Evolutionary conservation across 2,888 invertebrate species (phyloP).

Genomic region (Sialis lutaria): DNA sequence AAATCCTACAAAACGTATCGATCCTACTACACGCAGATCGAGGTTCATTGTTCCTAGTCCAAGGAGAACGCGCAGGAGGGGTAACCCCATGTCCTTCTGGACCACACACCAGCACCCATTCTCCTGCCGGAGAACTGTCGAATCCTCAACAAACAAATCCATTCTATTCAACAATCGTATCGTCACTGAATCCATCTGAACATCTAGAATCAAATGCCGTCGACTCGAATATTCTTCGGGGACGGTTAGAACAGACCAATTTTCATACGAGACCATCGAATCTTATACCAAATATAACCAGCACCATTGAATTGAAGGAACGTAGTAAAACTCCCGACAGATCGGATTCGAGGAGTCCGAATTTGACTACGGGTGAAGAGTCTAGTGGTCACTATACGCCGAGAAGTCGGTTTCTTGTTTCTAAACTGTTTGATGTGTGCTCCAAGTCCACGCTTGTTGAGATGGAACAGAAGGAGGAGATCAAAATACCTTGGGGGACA

Average conservation of each 20-base stretch:
- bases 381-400: conserved; percentile 9
- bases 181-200: background rate
- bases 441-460: conserved; percentile 82
- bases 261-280: background rate
- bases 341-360: no score
- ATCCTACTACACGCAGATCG: conserved; percentile 82
- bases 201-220: background rate
- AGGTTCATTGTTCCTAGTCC: conserved; percentile 82
- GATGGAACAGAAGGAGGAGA: conserved; percentile 84
- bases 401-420: conserved; percentile 58
- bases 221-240: background rate
- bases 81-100: background rate
- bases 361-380: conserved; percentile 10
- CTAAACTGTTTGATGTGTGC: conserved; percentile 89
- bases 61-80: conserved; percentile 34
- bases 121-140: background rate
- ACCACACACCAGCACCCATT: background rate
- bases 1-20: conserved; percentile 89
- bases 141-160: background rate
- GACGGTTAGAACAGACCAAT: background rate
- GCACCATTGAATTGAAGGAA: background rate
- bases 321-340: background rate
- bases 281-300: background rate
- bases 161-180: background rate
- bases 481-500: conserved; percentile 85